phyloP scores from a whole-genome alignment of 2,888 invertebrate genomes.

The Pseudococcus jackbeardsleyi region DNA sequence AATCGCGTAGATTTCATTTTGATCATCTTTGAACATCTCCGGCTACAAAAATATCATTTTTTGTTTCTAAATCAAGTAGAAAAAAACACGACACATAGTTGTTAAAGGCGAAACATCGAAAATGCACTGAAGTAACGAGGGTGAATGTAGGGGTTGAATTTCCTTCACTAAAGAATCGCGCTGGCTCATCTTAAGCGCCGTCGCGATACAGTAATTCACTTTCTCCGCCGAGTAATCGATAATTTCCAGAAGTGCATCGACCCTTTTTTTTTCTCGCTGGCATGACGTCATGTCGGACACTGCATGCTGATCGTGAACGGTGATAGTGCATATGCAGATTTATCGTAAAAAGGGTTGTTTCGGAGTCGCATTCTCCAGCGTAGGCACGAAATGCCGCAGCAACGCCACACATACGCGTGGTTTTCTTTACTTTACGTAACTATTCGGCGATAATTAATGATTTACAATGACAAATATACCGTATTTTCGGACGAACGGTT shows the following conservation, averaged over 20 bases:
- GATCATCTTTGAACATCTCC: constrained; percentile 28
- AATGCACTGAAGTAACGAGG: constrained; percentile 35
- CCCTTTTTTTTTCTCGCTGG: constrained; percentile 12
- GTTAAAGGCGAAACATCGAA: background rate
- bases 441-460: constrained; percentile 15
- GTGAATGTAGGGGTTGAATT: constrained; percentile 58
- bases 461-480: background rate
- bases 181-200: constrained; percentile 56
- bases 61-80: background rate
- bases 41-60: constrained; percentile 17
- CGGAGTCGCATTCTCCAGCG: background rate
- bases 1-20: background rate
- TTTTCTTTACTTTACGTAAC: background rate
- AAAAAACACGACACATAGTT: constrained; percentile 36
- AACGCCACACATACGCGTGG: background rate
- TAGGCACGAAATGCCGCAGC: background rate
- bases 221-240: constrained; percentile 49
- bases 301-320: background rate
- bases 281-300: constrained; percentile 57
- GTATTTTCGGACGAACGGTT: constrained; percentile 52
- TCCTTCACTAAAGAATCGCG: constrained; percentile 51
- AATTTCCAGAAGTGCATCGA: constrained; percentile 59
- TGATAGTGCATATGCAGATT: constrained; percentile 33
- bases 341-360: background rate
- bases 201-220: constrained; percentile 50